A percentile compares a stretch with the other conserved stretches of the same genome.
phyloP scores from a whole-genome alignment of 2,888 invertebrate species.

The Neoascia interrupta region DNA sequence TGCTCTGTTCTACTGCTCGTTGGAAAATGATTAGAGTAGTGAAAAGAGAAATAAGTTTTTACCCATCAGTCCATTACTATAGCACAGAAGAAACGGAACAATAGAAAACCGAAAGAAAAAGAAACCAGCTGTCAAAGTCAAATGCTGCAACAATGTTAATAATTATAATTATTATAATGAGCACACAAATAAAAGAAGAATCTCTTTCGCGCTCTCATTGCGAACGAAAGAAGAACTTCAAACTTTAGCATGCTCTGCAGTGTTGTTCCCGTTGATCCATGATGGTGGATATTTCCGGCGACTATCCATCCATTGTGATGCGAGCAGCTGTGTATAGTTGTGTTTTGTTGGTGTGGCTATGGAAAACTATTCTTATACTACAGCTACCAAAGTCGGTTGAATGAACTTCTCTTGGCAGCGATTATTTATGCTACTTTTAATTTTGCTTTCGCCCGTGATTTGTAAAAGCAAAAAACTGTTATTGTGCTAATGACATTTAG shows the following conservation, averaged over 20 bases:
- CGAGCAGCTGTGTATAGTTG: slow-evolving; percentile 1
- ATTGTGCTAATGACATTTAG: slow-evolving; percentile 25
- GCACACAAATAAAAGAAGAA: slow-evolving; percentile 17
- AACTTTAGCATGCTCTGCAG: slow-evolving; percentile 44
- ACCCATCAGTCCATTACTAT: too few species aligned
- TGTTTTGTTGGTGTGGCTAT: slow-evolving; percentile 18
- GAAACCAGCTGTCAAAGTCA: slow-evolving; percentile 21
- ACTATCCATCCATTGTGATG: slow-evolving; percentile 19
- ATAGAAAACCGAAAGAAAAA: slow-evolving; percentile 32
- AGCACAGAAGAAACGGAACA: slow-evolving; percentile 7
- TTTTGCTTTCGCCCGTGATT: slow-evolving; percentile 22
- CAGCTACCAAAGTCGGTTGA: slow-evolving; percentile 32
- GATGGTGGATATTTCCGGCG: slow-evolving; percentile 38
- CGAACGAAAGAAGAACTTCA: slow-evolving; percentile 29
- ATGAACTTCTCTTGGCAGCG: slow-evolving; percentile 42
- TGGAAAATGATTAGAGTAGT: too few species aligned
- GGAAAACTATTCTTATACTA: slow-evolving; percentile 43
- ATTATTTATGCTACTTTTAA: too few species aligned
- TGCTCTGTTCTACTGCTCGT: too few species aligned
- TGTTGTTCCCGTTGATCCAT: slow-evolving; percentile 51
- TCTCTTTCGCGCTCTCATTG: slow-evolving; percentile 66
- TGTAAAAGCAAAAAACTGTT: slow-evolving; percentile 18
- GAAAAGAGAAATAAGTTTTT: too few species aligned
- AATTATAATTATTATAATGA: slow-evolving; percentile 40
- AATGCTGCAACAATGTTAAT: slow-evolving; percentile 27